Conservation (phyloP, 2,797 vertebrate species). For the Setipinna tenuifilis region DNA sequence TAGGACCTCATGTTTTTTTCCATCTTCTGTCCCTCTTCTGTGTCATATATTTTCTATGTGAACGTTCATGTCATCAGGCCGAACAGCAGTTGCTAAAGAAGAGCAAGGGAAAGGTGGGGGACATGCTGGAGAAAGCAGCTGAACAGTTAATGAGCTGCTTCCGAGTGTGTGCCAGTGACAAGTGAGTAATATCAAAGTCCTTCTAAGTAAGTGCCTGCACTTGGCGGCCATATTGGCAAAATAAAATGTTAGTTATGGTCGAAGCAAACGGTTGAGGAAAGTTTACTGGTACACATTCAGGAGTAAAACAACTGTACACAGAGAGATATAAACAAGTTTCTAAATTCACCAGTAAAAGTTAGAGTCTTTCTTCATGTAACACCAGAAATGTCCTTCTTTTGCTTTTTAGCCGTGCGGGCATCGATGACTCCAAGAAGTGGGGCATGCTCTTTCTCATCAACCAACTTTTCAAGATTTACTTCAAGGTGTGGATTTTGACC, state of each 20-base stretch:
- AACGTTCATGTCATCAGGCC: conserved; percentile 74
- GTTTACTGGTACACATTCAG: too few species aligned
- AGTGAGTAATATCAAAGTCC: conserved; percentile 85
- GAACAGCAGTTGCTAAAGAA: conserved; percentile 93
- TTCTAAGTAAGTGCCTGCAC: too few species aligned
- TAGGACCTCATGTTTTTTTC: not conserved
- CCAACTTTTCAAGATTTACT: conserved; percentile 98
- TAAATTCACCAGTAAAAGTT: not conserved
- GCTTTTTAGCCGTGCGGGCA: conserved; percentile 85
- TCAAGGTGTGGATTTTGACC: conserved; percentile 81
- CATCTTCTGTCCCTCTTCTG: not conserved
- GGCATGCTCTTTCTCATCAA: conserved; percentile 98
- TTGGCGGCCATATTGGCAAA: too few species aligned
- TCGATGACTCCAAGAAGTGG: conserved; percentile 98
- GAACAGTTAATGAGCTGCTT: conserved; percentile 97
- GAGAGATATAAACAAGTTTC: not conserved
- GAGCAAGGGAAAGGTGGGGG: conserved; percentile 88
- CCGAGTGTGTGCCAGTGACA: conserved; percentile 96
- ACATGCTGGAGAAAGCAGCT: conserved; percentile 96
- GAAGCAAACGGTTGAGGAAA: too few species aligned
- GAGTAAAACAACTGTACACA: not conserved
- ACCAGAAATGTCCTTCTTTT: not conserved
- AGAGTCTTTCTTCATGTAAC: too few species aligned
- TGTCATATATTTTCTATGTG: not conserved
- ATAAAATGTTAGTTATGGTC: too few species aligned